Conservation (phyloP, 2,797 vertebrate species). For the Urophycis tenuis region DNA sequence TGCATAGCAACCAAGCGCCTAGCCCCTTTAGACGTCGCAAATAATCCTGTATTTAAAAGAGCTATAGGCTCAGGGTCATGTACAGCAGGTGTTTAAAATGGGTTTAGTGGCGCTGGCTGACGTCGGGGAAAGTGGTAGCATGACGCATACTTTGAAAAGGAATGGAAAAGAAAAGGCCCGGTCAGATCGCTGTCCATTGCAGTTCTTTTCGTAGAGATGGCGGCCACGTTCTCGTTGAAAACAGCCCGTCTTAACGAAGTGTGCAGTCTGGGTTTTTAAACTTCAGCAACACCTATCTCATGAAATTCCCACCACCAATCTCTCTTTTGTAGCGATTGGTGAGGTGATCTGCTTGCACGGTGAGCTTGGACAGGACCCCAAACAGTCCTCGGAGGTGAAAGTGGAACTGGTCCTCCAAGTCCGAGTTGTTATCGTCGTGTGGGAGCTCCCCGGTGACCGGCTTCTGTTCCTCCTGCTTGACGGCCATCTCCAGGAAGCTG, state of each 20-base stretch:
- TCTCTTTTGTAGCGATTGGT: conserved; percentile 76
- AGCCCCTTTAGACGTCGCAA: not conserved
- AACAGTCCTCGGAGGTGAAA: conserved; percentile 76
- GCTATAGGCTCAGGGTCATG: conserved; percentile 10
- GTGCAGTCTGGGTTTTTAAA: conserved; percentile 38
- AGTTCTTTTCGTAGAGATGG: conserved; percentile 17
- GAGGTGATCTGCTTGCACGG: conserved; percentile 70
- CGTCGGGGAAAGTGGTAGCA: not conserved
- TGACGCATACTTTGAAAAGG: conserved; percentile 22
- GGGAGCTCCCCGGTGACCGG: conserved; percentile 30
- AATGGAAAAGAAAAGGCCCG: conserved; percentile 29
- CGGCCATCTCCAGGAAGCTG: conserved; percentile 72
- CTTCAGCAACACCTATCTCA: conserved; percentile 55
- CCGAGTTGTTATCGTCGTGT: conserved; percentile 48
- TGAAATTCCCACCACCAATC: conserved; percentile 70
- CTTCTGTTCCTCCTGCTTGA: conserved; percentile 66
- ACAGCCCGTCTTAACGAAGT: conserved; percentile 40
- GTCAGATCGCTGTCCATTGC: conserved; percentile 47
- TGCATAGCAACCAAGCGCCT: conserved; percentile 5
- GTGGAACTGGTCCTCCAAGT: conserved; percentile 74
- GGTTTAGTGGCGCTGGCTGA: conserved; percentile 6
- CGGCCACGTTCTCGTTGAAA: conserved; percentile 22
- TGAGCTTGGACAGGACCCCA: conserved; percentile 74
- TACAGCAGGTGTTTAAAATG: conserved; percentile 37
- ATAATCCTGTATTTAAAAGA: not conserved